A percentile compares a stretch with the other conserved stretches of the same genome.
These are phyloP conservation scores for Chaetogeoica ovagalla DNA, from an alignment of 2,888 invertebrate genomes.

Conservation along the genomic window DNA sequence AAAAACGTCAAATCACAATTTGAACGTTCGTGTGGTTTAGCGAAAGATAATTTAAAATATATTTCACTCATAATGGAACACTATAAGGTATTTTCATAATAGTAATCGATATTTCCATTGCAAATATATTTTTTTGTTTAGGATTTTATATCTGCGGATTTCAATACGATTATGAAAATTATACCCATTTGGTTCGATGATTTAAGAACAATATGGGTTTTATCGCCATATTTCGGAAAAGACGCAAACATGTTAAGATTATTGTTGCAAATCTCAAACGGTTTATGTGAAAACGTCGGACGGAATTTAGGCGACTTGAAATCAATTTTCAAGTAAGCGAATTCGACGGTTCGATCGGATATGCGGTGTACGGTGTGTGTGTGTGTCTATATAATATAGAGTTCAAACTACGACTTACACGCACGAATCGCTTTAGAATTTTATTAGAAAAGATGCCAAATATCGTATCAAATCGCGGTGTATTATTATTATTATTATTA, in stretches of 20 bases:
- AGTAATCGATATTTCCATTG: too few relatives aligned
- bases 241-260: constrained; percentile 87
- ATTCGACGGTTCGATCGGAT: neutral
- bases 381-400: too few relatives aligned
- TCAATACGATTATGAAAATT: constrained; percentile 35
- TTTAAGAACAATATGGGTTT: constrained; percentile 86
- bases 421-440: neutral
- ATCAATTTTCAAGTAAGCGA: constrained; percentile 37
- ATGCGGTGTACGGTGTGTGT: too few relatives aligned
- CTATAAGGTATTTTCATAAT: constrained; percentile 16
- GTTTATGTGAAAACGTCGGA: constrained; percentile 75
- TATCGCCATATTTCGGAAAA: constrained; percentile 80
- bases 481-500: too few relatives aligned
- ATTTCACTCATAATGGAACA: constrained; percentile 47
- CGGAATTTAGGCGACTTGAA: constrained; percentile 47
- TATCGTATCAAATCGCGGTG: too few relatives aligned
- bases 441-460: too few relatives aligned
- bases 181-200: constrained; percentile 70
- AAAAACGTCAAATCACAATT: constrained; percentile 21
- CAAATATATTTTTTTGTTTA: neutral
- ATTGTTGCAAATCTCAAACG: constrained; percentile 80
- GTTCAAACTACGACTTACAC: too few relatives aligned
- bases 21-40: constrained; percentile 18
- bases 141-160: constrained; percentile 40
- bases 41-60: constrained; percentile 46